Conservation (phyloP, 1,140 invertebrate species). For the Papilio polyxenes region DNA sequence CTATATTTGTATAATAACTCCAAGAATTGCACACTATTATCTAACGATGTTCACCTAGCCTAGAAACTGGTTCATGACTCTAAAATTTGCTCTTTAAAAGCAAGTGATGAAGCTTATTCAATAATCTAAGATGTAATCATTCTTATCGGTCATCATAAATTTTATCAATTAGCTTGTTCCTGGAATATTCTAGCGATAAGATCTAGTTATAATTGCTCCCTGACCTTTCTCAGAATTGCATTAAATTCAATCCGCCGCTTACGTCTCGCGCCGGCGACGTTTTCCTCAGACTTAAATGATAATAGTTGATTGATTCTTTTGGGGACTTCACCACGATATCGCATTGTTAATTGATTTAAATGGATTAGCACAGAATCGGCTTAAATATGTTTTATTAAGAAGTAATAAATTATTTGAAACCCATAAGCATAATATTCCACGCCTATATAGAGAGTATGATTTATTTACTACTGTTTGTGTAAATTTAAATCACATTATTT, state of each 20-base stretch:
- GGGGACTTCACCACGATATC: neutral
- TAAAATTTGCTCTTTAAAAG: no score
- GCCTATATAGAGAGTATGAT: no score
- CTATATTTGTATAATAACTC: no score
- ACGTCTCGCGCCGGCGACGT: neutral
- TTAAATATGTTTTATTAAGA: neutral
- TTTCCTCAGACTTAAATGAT: constrained; percentile 11
- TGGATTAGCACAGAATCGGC: neutral
- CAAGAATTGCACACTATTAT: no score
- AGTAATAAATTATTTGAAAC: no score
- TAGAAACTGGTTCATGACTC: no score
- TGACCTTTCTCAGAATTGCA: constrained; percentile 15
- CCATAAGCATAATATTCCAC: no score
- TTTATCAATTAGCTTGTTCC: neutral
- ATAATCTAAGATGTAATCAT: no score
- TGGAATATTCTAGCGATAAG: neutral
- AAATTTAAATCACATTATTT: neutral
- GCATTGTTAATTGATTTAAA: neutral
- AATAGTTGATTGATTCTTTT: neutral
- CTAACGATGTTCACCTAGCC: no score
- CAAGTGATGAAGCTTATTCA: no score
- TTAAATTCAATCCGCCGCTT: neutral
- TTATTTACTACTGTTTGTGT: no score
- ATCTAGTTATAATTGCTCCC: neutral
- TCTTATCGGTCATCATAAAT: neutral